Evolutionary conservation across 2,888 invertebrate species (phyloP).

Genomic region (Ormyrus rosae): DNA sequence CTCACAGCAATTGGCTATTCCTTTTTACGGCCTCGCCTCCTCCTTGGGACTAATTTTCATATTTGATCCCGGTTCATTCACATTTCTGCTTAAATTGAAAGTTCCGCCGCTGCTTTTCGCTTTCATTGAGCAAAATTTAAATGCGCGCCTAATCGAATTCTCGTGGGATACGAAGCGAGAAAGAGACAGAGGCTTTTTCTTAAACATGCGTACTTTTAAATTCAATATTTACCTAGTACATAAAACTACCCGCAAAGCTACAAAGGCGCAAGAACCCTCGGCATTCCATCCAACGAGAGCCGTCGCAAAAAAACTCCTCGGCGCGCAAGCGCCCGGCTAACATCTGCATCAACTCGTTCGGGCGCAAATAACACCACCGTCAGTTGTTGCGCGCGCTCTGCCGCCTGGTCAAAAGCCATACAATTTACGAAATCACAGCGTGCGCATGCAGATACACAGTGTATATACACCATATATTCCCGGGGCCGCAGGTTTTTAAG

Average conservation of each 20-base stretch:
- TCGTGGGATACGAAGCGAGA: too few species aligned
- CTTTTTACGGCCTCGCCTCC: conserved; percentile 14
- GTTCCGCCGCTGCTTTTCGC: background rate
- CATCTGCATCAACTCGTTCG: too few species aligned
- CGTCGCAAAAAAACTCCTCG: background rate
- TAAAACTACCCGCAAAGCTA: too few species aligned
- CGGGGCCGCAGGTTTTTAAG: background rate
- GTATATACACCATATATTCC: background rate
- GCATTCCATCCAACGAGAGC: background rate
- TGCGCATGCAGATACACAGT: background rate
- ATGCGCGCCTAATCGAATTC: too few species aligned
- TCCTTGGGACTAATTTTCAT: conserved; percentile 19
- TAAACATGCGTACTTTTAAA: too few species aligned
- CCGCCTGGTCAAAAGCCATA: background rate
- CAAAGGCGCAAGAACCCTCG: background rate
- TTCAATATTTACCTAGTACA: too few species aligned
- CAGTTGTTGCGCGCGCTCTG: background rate
- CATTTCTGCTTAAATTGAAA: background rate
- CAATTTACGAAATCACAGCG: conserved; percentile 39
- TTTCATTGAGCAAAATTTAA: too few species aligned
- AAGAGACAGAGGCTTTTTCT: too few species aligned
- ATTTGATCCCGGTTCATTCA: conserved; percentile 19
- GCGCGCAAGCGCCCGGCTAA: too few species aligned
- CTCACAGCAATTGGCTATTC: conserved; percentile 54
- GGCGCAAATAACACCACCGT: too few species aligned